These are phyloP conservation scores for Chaetogeoica ovagalla DNA, from an alignment of 2,888 invertebrate species.

Conservation along the genomic window DNA sequence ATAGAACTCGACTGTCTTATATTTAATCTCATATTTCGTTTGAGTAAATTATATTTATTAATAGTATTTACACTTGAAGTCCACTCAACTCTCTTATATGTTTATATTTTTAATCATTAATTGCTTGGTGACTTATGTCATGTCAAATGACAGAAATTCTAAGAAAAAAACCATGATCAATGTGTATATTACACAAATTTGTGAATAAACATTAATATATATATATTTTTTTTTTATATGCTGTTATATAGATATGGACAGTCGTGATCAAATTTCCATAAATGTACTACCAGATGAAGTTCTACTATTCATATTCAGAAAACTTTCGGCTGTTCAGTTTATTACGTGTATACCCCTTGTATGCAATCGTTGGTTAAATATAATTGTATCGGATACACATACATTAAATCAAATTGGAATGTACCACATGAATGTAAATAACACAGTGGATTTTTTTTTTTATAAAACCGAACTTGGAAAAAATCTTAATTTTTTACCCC, in stretches of 20 bases:
- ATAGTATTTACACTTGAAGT: too few relatives aligned
- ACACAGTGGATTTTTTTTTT: background rate
- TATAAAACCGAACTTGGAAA: too few relatives aligned
- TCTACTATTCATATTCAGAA: conserved; percentile 6
- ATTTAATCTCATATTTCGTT: too few relatives aligned
- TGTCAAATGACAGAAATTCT: too few relatives aligned
- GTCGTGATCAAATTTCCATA: background rate
- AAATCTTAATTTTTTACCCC: too few relatives aligned
- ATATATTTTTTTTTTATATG: background rate
- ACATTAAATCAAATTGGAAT: conserved; percentile 23
- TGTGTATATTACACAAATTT: too few relatives aligned
- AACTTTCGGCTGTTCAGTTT: conserved; percentile 1
- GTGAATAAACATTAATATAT: too few relatives aligned
- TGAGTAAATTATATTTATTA: too few relatives aligned
- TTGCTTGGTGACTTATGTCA: too few relatives aligned
- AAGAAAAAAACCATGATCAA: too few relatives aligned
- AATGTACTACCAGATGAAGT: conserved; percentile 14
- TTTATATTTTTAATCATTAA: too few relatives aligned
- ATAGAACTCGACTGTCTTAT: too few relatives aligned
- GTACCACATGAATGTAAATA: background rate
- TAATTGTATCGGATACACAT: conserved; percentile 1
- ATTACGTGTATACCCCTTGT: background rate
- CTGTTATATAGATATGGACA: background rate
- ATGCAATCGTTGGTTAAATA: conserved; percentile 1
- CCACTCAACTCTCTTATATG: background rate